Conservation (phyloP, 2,797 vertebrate genomes). For the Macropodus opercularis region DNA sequence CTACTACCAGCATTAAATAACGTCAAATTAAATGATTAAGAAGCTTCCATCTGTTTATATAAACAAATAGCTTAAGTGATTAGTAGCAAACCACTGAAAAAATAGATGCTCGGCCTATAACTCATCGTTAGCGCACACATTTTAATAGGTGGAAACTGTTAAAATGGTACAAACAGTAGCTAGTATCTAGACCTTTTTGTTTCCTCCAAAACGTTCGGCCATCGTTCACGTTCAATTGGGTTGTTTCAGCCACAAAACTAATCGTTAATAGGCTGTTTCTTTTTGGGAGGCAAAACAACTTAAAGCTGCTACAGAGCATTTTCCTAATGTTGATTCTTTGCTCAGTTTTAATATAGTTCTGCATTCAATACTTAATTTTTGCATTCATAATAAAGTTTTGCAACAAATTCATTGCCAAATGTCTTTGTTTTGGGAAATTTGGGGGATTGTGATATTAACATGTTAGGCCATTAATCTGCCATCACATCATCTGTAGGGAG, state of each 20-base stretch:
- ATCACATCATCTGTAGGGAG: slow-evolving; percentile 71
- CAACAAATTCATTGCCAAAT: not conserved
- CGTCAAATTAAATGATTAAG: too few relatives aligned
- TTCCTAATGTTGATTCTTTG: not conserved
- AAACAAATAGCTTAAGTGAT: too few relatives aligned
- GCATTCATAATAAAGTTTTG: not conserved
- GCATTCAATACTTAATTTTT: too few relatives aligned
- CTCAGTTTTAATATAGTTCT: too few relatives aligned
- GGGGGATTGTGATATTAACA: slow-evolving; percentile 59
- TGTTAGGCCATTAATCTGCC: slow-evolving; percentile 71
- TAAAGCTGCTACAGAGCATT: too few relatives aligned
- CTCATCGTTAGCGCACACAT: not conserved
- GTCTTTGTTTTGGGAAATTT: slow-evolving; percentile 46
- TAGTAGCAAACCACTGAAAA: not conserved
- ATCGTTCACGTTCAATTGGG: too few relatives aligned
- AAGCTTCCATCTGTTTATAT: too few relatives aligned
- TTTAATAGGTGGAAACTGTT: not conserved
- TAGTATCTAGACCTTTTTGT: not conserved
- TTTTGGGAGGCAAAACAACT: too few relatives aligned
- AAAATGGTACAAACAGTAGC: not conserved
- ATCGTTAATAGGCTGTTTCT: too few relatives aligned
- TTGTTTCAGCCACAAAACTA: too few relatives aligned
- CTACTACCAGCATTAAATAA: not conserved
- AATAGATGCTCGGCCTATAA: not conserved
- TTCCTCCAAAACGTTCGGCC: not conserved